These are phyloP conservation scores for Seira ritae DNA, from an alignment of 2,888 invertebrate species.

Conservation along the genomic window DNA sequence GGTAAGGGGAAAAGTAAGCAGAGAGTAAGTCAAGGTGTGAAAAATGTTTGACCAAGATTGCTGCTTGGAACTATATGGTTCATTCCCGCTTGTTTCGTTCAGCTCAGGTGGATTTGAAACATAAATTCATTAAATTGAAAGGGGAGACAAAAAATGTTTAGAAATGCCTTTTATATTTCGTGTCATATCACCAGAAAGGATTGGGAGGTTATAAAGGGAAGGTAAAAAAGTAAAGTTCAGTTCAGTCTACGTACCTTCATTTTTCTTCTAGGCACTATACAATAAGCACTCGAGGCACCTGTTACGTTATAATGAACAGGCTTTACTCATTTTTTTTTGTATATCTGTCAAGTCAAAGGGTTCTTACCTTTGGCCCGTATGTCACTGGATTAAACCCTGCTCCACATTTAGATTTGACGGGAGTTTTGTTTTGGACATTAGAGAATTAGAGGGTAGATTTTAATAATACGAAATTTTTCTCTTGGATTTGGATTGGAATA, in stretches of 20 bases:
- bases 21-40: no score
- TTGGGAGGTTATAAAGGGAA: neutral
- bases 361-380: no score
- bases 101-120: neutral
- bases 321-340: no score
- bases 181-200: constrained; percentile 17
- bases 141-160: constrained; percentile 4
- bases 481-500: no score
- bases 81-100: no score
- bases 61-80: constrained; percentile 1
- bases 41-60: neutral
- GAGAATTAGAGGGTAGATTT: no score
- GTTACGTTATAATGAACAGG: neutral
- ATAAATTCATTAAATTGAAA: constrained; percentile 11
- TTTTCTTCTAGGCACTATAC: neutral
- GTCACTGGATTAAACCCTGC: neutral
- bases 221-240: constrained; percentile 6
- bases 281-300: neutral
- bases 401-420: neutral
- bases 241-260: neutral
- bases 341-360: no score
- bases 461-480: no score
- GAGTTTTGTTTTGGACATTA: neutral
- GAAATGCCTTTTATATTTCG: neutral
- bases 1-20: neutral